Evolutionary conservation across 2,888 invertebrate species (phyloP).

Genomic region (Pterostichus madidus): DNA sequence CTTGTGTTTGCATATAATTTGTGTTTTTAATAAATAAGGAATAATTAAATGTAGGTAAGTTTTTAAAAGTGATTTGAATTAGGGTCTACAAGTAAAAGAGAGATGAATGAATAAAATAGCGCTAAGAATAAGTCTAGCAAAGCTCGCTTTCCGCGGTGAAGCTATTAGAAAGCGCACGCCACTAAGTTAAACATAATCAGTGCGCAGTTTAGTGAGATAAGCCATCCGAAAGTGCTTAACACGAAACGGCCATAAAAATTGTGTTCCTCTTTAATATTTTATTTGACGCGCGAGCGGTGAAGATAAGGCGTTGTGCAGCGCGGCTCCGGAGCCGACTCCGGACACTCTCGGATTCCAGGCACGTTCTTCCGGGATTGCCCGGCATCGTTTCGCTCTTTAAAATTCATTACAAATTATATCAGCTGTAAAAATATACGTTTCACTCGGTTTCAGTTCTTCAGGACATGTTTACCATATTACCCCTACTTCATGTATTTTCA

Average conservation of each 20-base stretch:
- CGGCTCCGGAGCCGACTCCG: conserved; percentile 20
- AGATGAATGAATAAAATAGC: too few species aligned
- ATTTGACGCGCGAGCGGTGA: conserved; percentile 75
- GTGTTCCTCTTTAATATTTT: conserved; percentile 77
- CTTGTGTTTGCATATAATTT: too few species aligned
- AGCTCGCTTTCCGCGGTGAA: not conserved
- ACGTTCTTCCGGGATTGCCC: conserved; percentile 76
- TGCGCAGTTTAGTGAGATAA: conserved; percentile 55
- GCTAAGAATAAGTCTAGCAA: too few species aligned
- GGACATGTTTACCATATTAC: conserved; percentile 33
- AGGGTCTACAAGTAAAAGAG: too few species aligned
- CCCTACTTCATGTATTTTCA: not conserved
- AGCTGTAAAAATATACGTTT: conserved; percentile 76
- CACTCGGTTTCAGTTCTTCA: conserved; percentile 13
- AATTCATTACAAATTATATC: conserved; percentile 78
- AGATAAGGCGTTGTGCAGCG: conserved; percentile 57
- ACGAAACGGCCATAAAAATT: conserved; percentile 77
- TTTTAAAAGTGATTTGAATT: too few species aligned
- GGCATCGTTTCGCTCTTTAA: conserved; percentile 75
- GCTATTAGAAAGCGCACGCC: conserved; percentile 30
- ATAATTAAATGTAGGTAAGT: too few species aligned
- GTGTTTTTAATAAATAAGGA: too few species aligned
- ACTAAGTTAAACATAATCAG: conserved; percentile 56
- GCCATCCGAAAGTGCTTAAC: conserved; percentile 75
- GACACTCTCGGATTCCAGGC: conserved; percentile 73